Evolutionary conservation across 30 jellyfish, hydroid and myxozoan genomes (phyloP).

Genomic region (Phacellophora camtschatica): DNA sequence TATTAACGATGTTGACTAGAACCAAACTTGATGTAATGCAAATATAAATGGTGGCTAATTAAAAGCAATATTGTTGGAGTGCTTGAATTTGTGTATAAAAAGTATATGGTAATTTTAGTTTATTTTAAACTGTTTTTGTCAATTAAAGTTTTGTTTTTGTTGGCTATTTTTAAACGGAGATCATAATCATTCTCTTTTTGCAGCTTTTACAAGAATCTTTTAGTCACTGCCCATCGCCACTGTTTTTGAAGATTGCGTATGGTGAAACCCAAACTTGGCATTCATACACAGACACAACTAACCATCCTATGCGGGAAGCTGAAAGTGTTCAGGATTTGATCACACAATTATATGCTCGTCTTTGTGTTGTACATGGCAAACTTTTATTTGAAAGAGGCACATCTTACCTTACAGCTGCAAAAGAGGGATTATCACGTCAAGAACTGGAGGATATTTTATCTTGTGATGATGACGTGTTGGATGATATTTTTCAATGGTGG

Average conservation of each 20-base stretch:
- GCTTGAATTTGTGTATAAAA: too few relatives aligned
- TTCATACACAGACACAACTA: not conserved
- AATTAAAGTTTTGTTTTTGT: too few relatives aligned
- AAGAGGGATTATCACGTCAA: constrained; percentile 33
- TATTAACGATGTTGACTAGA: too few relatives aligned
- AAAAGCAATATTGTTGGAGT: too few relatives aligned
- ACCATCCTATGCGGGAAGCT: constrained; percentile 11
- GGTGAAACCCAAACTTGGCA: constrained; percentile 28
- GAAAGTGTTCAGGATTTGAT: constrained; percentile 2
- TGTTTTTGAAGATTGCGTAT: constrained; percentile 24
- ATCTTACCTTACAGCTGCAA: constrained; percentile 32
- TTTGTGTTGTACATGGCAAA: constrained; percentile 11
- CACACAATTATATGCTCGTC: not conserved
- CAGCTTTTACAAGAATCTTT: not conserved
- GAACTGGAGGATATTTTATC: constrained; percentile 35
- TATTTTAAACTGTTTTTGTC: too few relatives aligned
- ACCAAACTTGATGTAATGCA: too few relatives aligned
- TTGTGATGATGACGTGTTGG: constrained; percentile 31
- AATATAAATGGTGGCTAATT: too few relatives aligned
- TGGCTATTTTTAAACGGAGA: too few relatives aligned
- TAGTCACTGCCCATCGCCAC: constrained; percentile 23
- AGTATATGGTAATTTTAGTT: too few relatives aligned
- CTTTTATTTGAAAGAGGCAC: constrained; percentile 20
- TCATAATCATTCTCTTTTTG: too few relatives aligned
- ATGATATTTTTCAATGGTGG: constrained; percentile 55